Conservation (phyloP, 2,797 vertebrate genomes). For the Phataginus tricuspis region DNA sequence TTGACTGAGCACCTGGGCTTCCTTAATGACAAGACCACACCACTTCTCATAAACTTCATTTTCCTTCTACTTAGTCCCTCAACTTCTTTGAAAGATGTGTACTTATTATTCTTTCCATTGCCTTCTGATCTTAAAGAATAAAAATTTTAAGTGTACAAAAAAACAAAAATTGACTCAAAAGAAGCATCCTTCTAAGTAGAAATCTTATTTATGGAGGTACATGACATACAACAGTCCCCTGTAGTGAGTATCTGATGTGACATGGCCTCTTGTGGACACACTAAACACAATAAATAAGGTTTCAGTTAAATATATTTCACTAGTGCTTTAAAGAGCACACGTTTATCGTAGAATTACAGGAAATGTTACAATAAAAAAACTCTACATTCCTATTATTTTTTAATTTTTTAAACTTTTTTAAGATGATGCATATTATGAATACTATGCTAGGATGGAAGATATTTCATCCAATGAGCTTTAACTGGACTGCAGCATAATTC, state of each 20-base stretch:
- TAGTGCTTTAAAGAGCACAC: no score
- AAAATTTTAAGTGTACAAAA: neutral
- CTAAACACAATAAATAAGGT: no score
- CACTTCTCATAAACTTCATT: neutral
- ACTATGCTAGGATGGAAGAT: neutral
- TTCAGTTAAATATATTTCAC: no score
- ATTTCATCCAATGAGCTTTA: neutral
- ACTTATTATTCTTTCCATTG: neutral
- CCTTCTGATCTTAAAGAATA: constrained; percentile 22
- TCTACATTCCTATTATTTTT: neutral
- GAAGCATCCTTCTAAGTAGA: constrained; percentile 22
- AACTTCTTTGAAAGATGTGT: neutral
- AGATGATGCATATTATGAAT: neutral
- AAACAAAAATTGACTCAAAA: neutral
- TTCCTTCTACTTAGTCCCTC: neutral
- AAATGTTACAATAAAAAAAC: neutral
- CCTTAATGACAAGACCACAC: neutral
- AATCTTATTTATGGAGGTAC: neutral
- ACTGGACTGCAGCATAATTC: neutral
- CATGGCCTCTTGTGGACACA: neutral
- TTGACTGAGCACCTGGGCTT: neutral
- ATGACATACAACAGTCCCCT: neutral
- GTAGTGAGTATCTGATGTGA: neutral
- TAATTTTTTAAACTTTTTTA: neutral
- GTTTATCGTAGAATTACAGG: neutral